A percentile compares a stretch with the other conserved stretches of the same genome.
phyloP scores from a whole-genome alignment of 2,797 vertebrate genomes.

The Apogon hyalosoma region DNA sequence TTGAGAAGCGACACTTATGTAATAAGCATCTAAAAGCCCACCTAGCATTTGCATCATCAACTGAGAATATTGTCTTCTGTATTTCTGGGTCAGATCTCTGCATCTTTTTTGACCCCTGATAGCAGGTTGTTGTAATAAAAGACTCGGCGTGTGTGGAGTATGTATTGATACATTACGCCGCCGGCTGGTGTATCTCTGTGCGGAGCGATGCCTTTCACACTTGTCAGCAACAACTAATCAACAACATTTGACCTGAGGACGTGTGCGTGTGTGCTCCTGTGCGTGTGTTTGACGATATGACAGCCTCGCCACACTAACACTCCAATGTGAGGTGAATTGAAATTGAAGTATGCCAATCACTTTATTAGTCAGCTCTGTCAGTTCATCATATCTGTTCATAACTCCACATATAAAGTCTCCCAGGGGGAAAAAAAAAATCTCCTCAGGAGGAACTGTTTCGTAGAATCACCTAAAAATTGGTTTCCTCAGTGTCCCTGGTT shows the following conservation, averaged over 20 bases:
- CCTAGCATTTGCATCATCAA: conserved; percentile 20
- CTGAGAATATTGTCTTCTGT: conserved; percentile 17
- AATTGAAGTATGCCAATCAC: conserved; percentile 44
- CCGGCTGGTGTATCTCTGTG: conserved; percentile 36
- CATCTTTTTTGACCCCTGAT: conserved; percentile 33
- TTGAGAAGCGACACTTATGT: too few species aligned
- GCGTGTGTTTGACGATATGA: conserved; percentile 26
- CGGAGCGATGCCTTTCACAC: conserved; percentile 73
- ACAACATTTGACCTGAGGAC: conserved; percentile 51
- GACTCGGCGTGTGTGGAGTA: conserved; percentile 1
- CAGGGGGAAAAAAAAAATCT: conserved; percentile 6
- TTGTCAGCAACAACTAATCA: conserved; percentile 75
- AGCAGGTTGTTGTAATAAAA: conserved; percentile 27
- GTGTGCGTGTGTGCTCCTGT: conserved; percentile 17
- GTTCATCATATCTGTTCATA: conserved; percentile 18
- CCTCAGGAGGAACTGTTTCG: not conserved
- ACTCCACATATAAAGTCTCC: not conserved
- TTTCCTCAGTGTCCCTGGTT: conserved; percentile 13
- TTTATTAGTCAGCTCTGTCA: conserved; percentile 23
- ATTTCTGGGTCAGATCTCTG: conserved; percentile 10
- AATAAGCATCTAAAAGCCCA: not conserved
- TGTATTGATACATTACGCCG: conserved; percentile 44
- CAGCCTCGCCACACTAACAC: conserved; percentile 24
- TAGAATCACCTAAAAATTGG: not conserved
- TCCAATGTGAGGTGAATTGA: conserved; percentile 25